Base-by-base conservation (phyloP, 37 sponge, comb jelly and placozoan genomes). In the Ianthella basta region DNA sequence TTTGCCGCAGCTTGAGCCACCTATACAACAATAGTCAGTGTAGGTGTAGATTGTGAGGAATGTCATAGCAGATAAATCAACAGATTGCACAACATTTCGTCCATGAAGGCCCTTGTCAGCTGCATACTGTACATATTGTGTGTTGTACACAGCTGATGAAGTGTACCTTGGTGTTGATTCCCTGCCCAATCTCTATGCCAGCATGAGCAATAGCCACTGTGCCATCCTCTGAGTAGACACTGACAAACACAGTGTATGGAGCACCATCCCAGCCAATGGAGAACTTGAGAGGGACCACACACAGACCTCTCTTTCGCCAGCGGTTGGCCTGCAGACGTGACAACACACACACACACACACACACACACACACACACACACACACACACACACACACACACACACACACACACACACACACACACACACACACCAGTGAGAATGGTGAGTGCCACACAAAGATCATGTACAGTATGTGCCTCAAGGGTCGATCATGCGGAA, bases 161-260 rank as follows among this genome's bases (percentile, higher is more conserved):
- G 36, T 40, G 20, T 14, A 88, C 91, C 87, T 94, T 94, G 24
- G 89, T 88, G 81, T 90, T 93, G 56, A 94, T 84, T 21, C 95
- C 91, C 35, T 94, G 95, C 56, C 95, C 95, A 50, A 94, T 83
- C 53, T 94, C 95, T 15, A 94, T 82, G 75, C 95, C 91, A 64
- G 86, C 91, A 41, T 88, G 89, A 29, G 86, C 54, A 12, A 94
- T 79, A 29, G 91, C 86, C 18, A 94, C 95, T 27, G 95, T 84
- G 3, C 91, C 95, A 86, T 94, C 95, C 15, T 24, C 81, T 35
- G 87, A 81, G 80, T 91, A 94, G 39, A 94, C 79, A 67, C 86
- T 85, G 36, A 94, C 85, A 23, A 88, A 30, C 6, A 85, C 87
- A 60, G 86, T 85, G 84, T 75, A 94, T 0, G 91, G 90, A 56